Conservation (phyloP, 2,888 invertebrate genomes). For the Tryphoninae sp. region DNA sequence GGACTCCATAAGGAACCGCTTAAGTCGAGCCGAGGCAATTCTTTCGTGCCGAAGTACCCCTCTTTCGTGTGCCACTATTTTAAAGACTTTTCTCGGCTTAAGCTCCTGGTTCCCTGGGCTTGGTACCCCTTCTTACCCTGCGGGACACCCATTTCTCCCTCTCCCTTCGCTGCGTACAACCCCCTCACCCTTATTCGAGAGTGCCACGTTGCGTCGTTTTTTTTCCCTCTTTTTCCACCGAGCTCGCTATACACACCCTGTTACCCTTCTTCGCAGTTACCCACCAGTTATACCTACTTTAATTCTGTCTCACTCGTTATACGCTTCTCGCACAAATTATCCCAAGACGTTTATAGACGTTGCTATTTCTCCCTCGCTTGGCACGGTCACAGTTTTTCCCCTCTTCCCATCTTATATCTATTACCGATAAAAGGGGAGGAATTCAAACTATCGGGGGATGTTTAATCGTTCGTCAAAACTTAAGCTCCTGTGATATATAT, state of each 20-base stretch:
- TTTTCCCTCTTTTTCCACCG: constrained; percentile 16
- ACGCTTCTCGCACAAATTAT: constrained; percentile 49
- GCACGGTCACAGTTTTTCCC: neutral
- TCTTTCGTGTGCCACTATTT: constrained; percentile 66
- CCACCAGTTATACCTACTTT: constrained; percentile 50
- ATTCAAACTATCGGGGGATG: too few species aligned
- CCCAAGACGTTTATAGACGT: constrained; percentile 50
- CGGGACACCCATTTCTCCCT: constrained; percentile 14
- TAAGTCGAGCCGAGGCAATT: constrained; percentile 63
- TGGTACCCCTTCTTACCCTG: constrained; percentile 29
- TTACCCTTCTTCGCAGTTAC: constrained; percentile 40
- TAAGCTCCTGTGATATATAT: too few species aligned
- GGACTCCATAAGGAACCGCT: constrained; percentile 66
- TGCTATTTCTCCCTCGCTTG: constrained; percentile 27
- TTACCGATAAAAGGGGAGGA: too few species aligned
- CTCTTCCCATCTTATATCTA: too few species aligned
- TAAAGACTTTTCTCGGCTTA: constrained; percentile 67
- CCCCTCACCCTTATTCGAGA: neutral
- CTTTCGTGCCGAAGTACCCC: constrained; percentile 62
- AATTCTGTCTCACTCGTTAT: constrained; percentile 46
- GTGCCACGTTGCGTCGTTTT: neutral
- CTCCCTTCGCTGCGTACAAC: neutral
- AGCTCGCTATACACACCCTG: constrained; percentile 8
- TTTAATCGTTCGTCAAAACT: too few species aligned
- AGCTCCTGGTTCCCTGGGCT: constrained; percentile 42